Base-by-base conservation (phyloP, 2,888 invertebrate genomes). In the Machimus rusticus region DNA sequence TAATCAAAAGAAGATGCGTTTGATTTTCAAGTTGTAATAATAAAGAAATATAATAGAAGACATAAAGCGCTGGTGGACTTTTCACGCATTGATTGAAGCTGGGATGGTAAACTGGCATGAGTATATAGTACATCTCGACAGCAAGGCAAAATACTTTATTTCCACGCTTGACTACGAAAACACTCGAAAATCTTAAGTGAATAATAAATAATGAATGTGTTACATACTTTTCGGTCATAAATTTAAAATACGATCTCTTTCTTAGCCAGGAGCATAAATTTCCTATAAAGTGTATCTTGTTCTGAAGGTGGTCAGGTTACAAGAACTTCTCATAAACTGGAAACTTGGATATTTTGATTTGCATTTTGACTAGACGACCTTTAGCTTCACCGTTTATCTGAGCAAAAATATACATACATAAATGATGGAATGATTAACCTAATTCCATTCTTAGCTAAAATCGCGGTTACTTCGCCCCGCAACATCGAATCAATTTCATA, bases 321-420 rank as follows among this genome's bases (percentile, higher is more conserved):
- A 79, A 79, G 51, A 79, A 78, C 78, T 79, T 46, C 51, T 79
- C 51, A 8, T 23, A 79, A 79, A 79, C 51, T 79, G 79, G 79
- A 79, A 79, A 55, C 66, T 5, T 51, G 51, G 16, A 51, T 16
- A 37, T 28, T 79, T 28, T 16, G 9, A 78, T 78, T 78, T 78
- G 78, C 78, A 78, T 78, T 79, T 79, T 28, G 31, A 79, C 51
- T 55, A 79, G 79, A 55, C 79, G 31, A 39, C 79, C 51, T 79
- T 39, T 51, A 19, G 23, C 46, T 79, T 51, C 46, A 28, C 6
- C 23, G 2, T n/a, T 16, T 46, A 79, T 28, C 46, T 79, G 79
- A 23, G 51, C 28, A 55, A 39, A 79, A 4, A 28, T 9, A 23
- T 19, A 16, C 23, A 23, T 19, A 23, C 23, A 23, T 19, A 23